phyloP scores from a whole-genome alignment of 2,888 invertebrate genomes.

The Drosophila sordidapex region DNA sequence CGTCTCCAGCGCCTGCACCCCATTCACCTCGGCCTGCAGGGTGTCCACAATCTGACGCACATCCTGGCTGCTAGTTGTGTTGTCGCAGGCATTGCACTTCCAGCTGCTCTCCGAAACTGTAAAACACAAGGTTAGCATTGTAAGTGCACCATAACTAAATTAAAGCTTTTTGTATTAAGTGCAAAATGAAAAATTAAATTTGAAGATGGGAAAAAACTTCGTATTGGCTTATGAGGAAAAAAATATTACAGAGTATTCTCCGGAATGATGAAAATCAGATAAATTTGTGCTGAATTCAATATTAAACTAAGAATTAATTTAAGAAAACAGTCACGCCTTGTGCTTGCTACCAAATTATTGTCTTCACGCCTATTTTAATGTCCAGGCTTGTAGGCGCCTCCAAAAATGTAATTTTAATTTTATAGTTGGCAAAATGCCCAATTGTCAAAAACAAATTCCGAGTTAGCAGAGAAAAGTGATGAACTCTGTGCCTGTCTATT shows the following conservation, averaged over 20 bases:
- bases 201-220: too few relatives aligned
- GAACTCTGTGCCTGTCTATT: background rate
- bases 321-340: background rate
- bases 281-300: too few relatives aligned
- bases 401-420: background rate
- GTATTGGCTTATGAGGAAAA: too few relatives aligned
- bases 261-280: too few relatives aligned
- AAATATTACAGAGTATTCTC: too few relatives aligned
- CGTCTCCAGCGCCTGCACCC: conserved; percentile 87
- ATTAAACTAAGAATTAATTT: too few relatives aligned
- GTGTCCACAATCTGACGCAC: conserved; percentile 88
- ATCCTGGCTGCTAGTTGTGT: conserved; percentile 87
- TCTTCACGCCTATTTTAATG: background rate
- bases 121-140: background rate
- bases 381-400: too few relatives aligned
- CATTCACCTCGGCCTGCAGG: conserved; percentile 89
- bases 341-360: background rate
- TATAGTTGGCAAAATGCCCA: background rate
- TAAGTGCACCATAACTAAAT: background rate
- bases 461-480: background rate
- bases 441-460: background rate
- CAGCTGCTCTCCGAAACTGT: conserved; percentile 77
- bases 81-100: conserved; percentile 87
- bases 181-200: too few relatives aligned
- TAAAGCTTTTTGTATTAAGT: too few relatives aligned